These are phyloP conservation scores for Silvanus unidentatus DNA, from an alignment of 2,888 invertebrate genomes.

Conservation along the genomic window DNA sequence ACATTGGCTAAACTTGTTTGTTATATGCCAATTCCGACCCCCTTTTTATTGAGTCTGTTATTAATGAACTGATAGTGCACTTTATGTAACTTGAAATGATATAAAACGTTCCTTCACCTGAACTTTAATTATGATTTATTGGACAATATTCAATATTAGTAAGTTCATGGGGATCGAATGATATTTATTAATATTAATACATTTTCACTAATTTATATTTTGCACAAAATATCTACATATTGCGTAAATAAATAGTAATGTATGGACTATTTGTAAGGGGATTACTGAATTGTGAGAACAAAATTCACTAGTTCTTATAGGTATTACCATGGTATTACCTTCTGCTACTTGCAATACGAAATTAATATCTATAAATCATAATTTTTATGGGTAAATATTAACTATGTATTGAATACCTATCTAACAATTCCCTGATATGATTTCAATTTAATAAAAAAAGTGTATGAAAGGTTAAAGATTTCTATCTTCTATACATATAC, in stretches of 20 bases:
- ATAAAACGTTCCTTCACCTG: constrained; percentile 20
- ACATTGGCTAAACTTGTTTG: constrained; percentile 24
- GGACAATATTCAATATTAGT: constrained; percentile 28
- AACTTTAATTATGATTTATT: constrained; percentile 34
- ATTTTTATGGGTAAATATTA: too few species aligned
- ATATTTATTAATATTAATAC: constrained; percentile 12
- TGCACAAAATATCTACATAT: too few species aligned
- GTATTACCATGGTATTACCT: too few species aligned
- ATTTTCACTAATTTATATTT: too few species aligned
- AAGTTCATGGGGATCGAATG: constrained; percentile 26
- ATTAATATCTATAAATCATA: too few species aligned
- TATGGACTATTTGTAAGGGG: too few species aligned
- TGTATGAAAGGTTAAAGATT: constrained; percentile 10
- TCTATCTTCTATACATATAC: constrained; percentile 14
- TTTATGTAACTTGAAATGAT: constrained; percentile 31
- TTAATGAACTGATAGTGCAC: constrained; percentile 31
- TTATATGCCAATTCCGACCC: constrained; percentile 11
- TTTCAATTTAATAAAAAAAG: neutral
- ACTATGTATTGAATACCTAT: too few species aligned
- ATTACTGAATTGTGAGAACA: too few species aligned
- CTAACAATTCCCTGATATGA: too few species aligned
- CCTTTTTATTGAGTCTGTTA: constrained; percentile 18
- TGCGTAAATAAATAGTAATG: too few species aligned
- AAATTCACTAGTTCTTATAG: too few species aligned
- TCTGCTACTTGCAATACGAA: too few species aligned